Conservation (phyloP, 2,888 invertebrate species). For the Lasioglossum villosulum region DNA sequence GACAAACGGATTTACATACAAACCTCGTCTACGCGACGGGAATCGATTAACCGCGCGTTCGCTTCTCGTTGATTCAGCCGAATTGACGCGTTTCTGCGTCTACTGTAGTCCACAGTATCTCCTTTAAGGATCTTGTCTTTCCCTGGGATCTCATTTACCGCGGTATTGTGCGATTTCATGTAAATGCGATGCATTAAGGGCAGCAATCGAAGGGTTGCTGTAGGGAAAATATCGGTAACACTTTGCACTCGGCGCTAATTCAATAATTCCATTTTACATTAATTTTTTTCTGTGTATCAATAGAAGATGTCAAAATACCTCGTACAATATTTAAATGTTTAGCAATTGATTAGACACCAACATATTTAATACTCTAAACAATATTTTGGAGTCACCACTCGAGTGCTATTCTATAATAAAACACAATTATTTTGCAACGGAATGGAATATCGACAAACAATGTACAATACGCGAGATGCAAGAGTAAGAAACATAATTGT, state of each 20-base stretch:
- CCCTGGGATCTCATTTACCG: neutral
- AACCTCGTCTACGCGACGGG: constrained; percentile 67
- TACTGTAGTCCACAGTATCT: neutral
- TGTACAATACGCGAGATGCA: neutral
- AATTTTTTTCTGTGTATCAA: too few relatives aligned
- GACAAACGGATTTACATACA: constrained; percentile 80
- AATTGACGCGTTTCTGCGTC: constrained; percentile 16
- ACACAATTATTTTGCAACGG: neutral
- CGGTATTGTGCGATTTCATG: neutral
- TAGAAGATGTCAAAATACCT: too few relatives aligned
- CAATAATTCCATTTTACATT: too few relatives aligned
- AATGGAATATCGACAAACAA: neutral
- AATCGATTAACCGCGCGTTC: constrained; percentile 74
- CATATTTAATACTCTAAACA: too few relatives aligned
- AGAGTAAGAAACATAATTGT: neutral
- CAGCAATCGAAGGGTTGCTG: too few relatives aligned
- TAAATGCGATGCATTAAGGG: neutral
- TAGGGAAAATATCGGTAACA: too few relatives aligned
- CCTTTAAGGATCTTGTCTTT: neutral
- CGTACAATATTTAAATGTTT: too few relatives aligned
- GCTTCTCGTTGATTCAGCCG: constrained; percentile 36
- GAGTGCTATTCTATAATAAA: neutral
- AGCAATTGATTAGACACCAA: too few relatives aligned
- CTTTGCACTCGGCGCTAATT: too few relatives aligned
- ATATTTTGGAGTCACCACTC: too few relatives aligned